Base-by-base conservation (phyloP, 2,888 invertebrate genomes). In the Acleris holmiana region DNA sequence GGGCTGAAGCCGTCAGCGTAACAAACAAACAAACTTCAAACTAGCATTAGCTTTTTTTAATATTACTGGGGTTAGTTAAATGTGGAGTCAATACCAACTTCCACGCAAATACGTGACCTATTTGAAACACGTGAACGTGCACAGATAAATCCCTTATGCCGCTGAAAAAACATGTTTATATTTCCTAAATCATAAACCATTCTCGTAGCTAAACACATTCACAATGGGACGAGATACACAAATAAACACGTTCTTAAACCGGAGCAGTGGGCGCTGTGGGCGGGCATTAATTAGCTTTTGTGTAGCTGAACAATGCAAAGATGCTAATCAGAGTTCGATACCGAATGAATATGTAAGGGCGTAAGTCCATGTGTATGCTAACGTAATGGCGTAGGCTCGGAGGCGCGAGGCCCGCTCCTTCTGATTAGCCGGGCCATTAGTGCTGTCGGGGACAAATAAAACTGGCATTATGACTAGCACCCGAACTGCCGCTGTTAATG, bases 341-440 rank as follows among this genome's bases (percentile, higher is more conserved):
- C 40, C 71, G 73, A 68, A 71, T 80, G 77, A 76, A 77, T 79
- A 75, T 79, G 73, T 75, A 76, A 71, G 68, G 67, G 69, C 65
- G 69, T 70, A 69, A 71, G 71, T 64, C 71, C 60, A 68, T 68
- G 62, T 56, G 55, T 62, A 66, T 64, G 67, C 57, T 50, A 60
- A 66, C 65, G 56, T 41, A 47, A 44, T 61, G 49, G 70, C 62
- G 58, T 57, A 68, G 66, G 68, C 66, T 64, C 65, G 66, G 71
- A 71, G 61, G 69, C 54, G 75, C 71, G 68, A 71, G 69, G 61
- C 70, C 73, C 76, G 78, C 73, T 79, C 75, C 82, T 83, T 84
- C 86, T 86, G 83, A 86, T 87, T 86, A 85, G 78, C 71, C 71
- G 71, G 76, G 81, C 85, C 87, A 85, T 86, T 86, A 87, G 79